phyloP scores from a whole-genome alignment of 2,797 vertebrate genomes.

The Cheirogaleus major region DNA sequence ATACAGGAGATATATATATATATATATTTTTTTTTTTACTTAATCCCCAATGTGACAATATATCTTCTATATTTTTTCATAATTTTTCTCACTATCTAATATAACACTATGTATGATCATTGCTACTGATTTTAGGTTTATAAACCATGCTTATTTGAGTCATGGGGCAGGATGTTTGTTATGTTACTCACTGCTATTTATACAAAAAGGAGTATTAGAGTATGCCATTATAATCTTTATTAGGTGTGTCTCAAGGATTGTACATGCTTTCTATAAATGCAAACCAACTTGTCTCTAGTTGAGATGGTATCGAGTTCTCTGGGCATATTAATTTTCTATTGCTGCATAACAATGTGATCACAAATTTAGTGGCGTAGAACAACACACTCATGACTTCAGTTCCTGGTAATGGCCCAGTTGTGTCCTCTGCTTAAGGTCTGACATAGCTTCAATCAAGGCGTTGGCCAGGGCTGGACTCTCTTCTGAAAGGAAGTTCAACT shows the following conservation, averaged over 20 bases:
- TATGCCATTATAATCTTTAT: conserved; percentile 5
- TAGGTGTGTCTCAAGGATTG: neutral
- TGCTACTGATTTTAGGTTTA: neutral
- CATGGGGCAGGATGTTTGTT: neutral
- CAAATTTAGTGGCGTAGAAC: conserved; percentile 7
- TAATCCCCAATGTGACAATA: too few relatives aligned
- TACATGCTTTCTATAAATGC: conserved; percentile 22
- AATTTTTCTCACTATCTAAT: neutral
- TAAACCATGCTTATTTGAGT: neutral
- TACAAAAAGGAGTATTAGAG: neutral
- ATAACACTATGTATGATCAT: neutral
- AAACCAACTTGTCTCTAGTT: neutral
- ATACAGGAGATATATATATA: too few relatives aligned
- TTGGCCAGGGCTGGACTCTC: neutral
- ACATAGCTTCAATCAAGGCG: neutral
- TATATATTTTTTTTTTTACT: neutral
- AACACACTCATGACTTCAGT: neutral
- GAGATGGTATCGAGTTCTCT: neutral
- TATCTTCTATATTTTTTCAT: neutral
- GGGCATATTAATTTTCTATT: neutral
- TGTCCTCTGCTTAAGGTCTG: neutral
- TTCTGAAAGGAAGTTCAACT: neutral
- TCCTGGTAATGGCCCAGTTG: neutral
- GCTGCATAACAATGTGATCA: neutral
- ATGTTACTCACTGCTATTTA: neutral